Base-by-base conservation (phyloP, 2,797 vertebrate species). In the Mormyrops attenuatus region DNA sequence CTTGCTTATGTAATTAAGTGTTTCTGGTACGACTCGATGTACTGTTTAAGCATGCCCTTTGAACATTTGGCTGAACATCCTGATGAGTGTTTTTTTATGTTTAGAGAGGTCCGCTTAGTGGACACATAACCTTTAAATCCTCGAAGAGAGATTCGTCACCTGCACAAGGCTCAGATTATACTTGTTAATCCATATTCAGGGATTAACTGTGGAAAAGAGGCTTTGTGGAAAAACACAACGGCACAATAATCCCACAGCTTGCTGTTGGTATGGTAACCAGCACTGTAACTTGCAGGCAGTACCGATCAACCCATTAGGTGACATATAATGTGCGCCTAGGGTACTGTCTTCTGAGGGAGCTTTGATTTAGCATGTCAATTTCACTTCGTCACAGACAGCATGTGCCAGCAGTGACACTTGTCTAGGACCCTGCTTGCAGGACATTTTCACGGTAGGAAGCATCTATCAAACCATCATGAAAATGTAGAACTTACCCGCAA, bases 401-500 rank as follows among this genome's bases (percentile, higher is more conserved):
- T 26, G 2, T 15, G 26, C 3, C 11, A 11, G 66, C 66, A 73
- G 30, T 17, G 66, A 73, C 3, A 4, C 30, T 15, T 38, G 13
- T 30, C 66, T 38, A 38, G 66, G 13, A 30, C 30, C 5, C 30
- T 34, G 66, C 30, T 5, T 15, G 66, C 66, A 53, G n/a, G 26
- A 49, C n/a, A 60, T 85, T 53, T 30, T 52, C 84, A 80, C 2
- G 38, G 15, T 80, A 53, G 49, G 5, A 26, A 53, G 53, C 47
- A 13, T 53, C 50, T 30, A 3, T 49, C 49, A 30, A 30, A 53
- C 84, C 84, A 0, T 5, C 44, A 52, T 3, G 20, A 82, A 41
- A 8, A 6, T 3, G 69, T 52, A 53, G 34, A 47, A 90, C 95
- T 91, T 94, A 99, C 99, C 97, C 91, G 97, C 96, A 89, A 95